Percentiles rank a stretch among this genome's conserved stretches.
Conservation (phyloP, 2,113 vertebrate genomes). For the Pitta sordida region DNA sequence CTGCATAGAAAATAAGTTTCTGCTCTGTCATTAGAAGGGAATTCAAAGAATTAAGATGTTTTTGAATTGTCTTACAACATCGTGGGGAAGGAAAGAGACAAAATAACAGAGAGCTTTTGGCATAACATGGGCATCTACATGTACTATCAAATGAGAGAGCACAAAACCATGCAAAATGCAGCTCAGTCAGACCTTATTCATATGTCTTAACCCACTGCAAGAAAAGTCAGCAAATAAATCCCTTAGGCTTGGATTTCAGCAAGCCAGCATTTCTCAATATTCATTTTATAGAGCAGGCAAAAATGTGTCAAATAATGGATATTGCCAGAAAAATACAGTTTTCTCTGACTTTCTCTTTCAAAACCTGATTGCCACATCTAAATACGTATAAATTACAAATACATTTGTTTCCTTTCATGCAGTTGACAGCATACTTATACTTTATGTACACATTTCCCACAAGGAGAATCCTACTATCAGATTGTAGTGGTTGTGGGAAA, state of each 20-base stretch:
- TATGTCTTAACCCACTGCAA: rapidly evolving
- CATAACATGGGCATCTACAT: neutral
- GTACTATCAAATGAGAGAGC: neutral
- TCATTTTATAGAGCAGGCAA: neutral
- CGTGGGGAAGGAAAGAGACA: neutral
- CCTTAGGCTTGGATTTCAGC: neutral
- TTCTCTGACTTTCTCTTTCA: neutral
- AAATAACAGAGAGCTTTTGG: neutral
- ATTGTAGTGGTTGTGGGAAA: neutral
- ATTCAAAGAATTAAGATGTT: neutral
- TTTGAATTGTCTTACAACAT: neutral
- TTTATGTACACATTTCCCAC: neutral
- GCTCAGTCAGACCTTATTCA: neutral
- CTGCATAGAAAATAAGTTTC: neutral
- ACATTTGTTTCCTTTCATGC: neutral
- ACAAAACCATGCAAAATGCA: neutral
- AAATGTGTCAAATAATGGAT: neutral
- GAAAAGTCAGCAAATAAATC: neutral
- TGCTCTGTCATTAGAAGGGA: neutral
- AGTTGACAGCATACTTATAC: neutral
- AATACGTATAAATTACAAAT: neutral
- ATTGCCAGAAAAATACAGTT: neutral
- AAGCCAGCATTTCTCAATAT: neutral
- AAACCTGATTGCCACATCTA: neutral
- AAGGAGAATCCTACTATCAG: neutral